phyloP scores from a whole-genome alignment of 2,797 vertebrate species.

The Syndactyla subalaris region DNA sequence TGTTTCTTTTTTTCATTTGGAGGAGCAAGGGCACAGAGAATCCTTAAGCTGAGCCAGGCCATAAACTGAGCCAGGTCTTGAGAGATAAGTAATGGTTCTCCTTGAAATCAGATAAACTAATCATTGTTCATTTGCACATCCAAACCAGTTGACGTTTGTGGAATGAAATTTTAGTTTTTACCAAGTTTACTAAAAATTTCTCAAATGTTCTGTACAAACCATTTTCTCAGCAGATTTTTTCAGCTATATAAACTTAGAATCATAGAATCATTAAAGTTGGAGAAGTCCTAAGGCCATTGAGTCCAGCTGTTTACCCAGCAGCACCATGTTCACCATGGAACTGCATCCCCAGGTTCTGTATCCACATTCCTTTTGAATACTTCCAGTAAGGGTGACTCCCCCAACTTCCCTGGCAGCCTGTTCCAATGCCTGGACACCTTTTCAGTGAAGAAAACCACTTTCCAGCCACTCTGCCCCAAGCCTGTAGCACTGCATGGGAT shows the following conservation, averaged over 20 bases:
- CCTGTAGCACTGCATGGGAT: not conserved
- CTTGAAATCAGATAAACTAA: not conserved
- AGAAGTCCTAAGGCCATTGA: fast-evolving
- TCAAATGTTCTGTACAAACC: not conserved
- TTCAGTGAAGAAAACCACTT: not conserved
- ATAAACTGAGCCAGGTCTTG: not conserved
- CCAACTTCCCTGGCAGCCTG: not conserved
- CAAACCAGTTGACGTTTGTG: not conserved
- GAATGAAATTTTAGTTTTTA: not conserved
- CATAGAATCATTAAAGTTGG: not conserved
- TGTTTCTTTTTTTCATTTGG: not conserved
- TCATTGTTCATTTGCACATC: not conserved
- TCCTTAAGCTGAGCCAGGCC: not conserved
- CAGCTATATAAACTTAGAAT: not conserved
- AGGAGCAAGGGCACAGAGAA: not conserved
- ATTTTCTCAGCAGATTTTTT: not conserved
- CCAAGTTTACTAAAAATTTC: not conserved
- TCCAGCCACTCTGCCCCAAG: not conserved
- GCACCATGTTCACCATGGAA: not conserved
- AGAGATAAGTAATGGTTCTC: not conserved
- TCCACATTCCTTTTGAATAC: not conserved
- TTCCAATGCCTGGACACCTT: not conserved
- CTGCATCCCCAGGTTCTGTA: not conserved
- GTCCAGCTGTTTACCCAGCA: not conserved
- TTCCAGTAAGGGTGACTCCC: not conserved